Evolutionary conservation across 1,140 invertebrate genomes (phyloP), one percentile per base, ranked within the genome.

Genomic region (Metopolophium dirhodum): DNA sequence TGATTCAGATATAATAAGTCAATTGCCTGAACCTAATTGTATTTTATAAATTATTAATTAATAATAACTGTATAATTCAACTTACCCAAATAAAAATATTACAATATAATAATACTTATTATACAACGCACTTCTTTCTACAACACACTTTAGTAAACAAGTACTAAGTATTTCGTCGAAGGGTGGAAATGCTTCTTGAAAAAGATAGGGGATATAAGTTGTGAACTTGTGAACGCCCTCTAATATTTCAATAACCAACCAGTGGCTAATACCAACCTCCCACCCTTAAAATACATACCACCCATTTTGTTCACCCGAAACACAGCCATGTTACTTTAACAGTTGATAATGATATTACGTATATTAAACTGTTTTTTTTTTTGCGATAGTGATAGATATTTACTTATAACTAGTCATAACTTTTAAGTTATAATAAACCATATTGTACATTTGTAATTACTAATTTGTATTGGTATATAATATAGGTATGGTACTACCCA

Each of bases 241-340:
- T 93, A 45, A 51, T 92, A 91, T 47, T 22, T 41, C 9, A 35
- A 54, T 51, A 86, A 57, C 91, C 91, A 93, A 93, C n/a, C 91
- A 85, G 49, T 20, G n/a, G 35, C 37, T 51, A 37, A 83, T 77
- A 51, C 77, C 35, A 54, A 51, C 45, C 23, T 57, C 35, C 49
- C 45, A 85, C 35, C 49, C 77, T 93, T 41, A 85, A 83, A 41
- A 54, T 45, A 41, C 23, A 83, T 57, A 82, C 90, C 91, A 86
- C 91, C 91, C 91, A 85, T 47, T 68, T 68, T 41, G 23, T 37
- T 61, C 57, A 23, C 57, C 23, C 88, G 1, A 45, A 47, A n/a
- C 14, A 22, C 57, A n/a, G 89, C 89, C 89, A 90, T 90, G 30
- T 45, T 90, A 45, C 57, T 90, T 8, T n/a, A 45, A 90, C 45